Conservation (phyloP, 2,797 vertebrate species). For the Muscicapa comitata region DNA sequence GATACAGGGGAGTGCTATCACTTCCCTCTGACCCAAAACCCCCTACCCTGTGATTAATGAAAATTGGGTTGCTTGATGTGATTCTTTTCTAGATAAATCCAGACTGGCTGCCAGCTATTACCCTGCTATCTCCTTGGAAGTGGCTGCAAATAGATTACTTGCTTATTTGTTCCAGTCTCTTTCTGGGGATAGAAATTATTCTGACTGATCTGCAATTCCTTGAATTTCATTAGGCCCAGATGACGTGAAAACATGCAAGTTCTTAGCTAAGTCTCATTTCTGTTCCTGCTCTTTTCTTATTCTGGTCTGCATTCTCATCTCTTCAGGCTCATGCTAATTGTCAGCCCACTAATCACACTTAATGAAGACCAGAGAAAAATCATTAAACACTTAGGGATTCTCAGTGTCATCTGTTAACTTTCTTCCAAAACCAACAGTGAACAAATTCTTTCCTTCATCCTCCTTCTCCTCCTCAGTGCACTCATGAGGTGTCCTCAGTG, state of each 20-base stretch:
- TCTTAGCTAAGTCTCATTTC: not conserved
- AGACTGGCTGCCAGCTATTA: not conserved
- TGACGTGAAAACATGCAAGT: constrained; percentile 7
- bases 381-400: not conserved
- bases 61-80: not conserved
- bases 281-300: not conserved
- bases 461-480: not conserved
- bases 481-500: not conserved
- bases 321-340: not conserved
- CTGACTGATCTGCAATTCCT: constrained; percentile 23
- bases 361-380: not conserved
- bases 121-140: constrained; percentile 13
- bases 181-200: constrained; percentile 47
- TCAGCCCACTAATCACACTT: not conserved
- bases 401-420: not conserved
- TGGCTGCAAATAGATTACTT: constrained; percentile 31
- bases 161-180: constrained; percentile 53
- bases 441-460: not conserved
- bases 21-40: not conserved
- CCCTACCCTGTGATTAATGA: not conserved
- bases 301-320: not conserved
- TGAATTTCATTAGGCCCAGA: constrained; percentile 20
- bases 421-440: not conserved
- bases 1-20: not conserved
- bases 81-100: constrained; percentile 1